These are phyloP conservation scores for Bombycilla garrulus DNA, from an alignment of 2,113 vertebrate genomes.

Conservation along the genomic window DNA sequence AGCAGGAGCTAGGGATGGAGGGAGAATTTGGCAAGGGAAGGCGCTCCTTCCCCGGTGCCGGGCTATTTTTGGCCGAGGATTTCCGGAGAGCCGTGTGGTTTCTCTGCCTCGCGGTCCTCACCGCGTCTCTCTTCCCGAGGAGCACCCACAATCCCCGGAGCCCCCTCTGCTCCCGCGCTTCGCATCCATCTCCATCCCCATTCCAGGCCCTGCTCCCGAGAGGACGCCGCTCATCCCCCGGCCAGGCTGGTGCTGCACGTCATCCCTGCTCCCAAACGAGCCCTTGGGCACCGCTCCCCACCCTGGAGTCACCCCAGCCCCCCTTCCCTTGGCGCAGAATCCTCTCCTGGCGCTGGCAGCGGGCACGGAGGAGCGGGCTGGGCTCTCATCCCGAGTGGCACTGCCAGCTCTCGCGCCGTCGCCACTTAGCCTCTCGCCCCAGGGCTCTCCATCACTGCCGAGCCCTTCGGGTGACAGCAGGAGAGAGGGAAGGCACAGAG, in stretches of 20 bases:
- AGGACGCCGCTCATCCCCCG: rapidly evolving
- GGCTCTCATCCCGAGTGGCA: neutral
- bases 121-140: neutral
- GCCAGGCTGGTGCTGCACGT: rapidly evolving
- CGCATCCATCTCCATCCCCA: neutral
- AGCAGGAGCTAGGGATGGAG: neutral
- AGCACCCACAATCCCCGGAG: neutral
- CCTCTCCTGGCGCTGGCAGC: neutral
- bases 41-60: neutral
- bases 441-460: neutral
- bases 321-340: neutral
- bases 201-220: rapidly evolving
- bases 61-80: slow-evolving; percentile 29
- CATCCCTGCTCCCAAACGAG: neutral
- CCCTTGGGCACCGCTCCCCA: neutral
- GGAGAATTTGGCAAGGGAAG: neutral
- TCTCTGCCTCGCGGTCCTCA: neutral
- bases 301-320: neutral
- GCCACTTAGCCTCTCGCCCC: slow-evolving; percentile 38
- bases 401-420: neutral
- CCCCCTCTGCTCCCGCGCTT: neutral
- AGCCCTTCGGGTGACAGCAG: slow-evolving; percentile 28
- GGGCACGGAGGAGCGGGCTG: neutral
- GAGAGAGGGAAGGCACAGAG: neutral
- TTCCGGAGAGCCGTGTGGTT: slow-evolving; percentile 12